phyloP scores from a whole-genome alignment of 1,140 invertebrate genomes.

The Mesaphorura yosii region DNA sequence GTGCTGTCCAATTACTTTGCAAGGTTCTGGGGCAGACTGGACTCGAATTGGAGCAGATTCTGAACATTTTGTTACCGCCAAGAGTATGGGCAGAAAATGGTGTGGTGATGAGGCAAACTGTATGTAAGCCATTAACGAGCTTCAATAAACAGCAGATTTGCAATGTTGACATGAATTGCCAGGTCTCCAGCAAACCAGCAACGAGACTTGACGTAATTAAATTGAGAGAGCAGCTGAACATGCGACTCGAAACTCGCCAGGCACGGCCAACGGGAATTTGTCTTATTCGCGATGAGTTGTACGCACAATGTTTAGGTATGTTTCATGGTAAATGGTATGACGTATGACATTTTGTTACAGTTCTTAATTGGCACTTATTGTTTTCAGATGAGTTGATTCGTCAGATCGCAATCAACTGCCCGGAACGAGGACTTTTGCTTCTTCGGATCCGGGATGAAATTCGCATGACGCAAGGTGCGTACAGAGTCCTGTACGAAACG shows the following conservation, averaged over 20 bases:
- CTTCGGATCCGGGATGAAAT: constrained; percentile 89
- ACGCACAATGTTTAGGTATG: constrained; percentile 90
- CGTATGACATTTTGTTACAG: no score
- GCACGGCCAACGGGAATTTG: constrained; percentile 96
- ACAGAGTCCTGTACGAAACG: constrained; percentile 88
- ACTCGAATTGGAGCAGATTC: constrained; percentile 71
- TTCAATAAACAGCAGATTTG: background rate
- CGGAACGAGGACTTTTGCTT: constrained; percentile 85
- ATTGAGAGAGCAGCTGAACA: constrained; percentile 87
- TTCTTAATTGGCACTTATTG: no score
- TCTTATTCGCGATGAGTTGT: constrained; percentile 81
- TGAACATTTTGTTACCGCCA: constrained; percentile 88
- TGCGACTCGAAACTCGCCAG: constrained; percentile 74
- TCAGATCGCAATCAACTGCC: constrained; percentile 94
- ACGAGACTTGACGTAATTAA: constrained; percentile 88
- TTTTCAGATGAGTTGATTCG: constrained; percentile 79
- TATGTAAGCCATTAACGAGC: constrained; percentile 33
- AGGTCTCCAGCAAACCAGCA: constrained; percentile 87
- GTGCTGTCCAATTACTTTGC: no score
- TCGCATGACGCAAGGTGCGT: constrained; percentile 88
- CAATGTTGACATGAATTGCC: background rate
- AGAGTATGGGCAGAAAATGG: constrained; percentile 87
- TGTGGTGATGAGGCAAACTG: constrained; percentile 71
- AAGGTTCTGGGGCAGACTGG: constrained; percentile 26
- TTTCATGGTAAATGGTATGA: background rate